Percentiles rank a stretch among this genome's conserved stretches.
Conservation (phyloP, 2,113 vertebrate species). For the Hystrix brachyura region DNA sequence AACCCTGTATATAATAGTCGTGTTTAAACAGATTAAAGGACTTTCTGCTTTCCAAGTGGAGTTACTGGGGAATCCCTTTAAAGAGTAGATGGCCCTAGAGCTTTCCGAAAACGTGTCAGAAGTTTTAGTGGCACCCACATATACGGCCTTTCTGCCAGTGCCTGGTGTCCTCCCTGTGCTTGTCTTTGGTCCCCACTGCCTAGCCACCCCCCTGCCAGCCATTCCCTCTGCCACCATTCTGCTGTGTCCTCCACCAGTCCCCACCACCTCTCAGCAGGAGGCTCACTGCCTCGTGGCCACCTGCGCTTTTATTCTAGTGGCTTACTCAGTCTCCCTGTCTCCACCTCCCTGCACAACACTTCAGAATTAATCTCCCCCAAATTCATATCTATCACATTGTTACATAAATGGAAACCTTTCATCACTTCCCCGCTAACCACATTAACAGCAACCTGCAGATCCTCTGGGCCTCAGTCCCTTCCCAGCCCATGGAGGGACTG, state of each 20-base stretch:
- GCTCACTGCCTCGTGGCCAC: background rate
- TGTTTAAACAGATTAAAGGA: background rate
- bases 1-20: background rate
- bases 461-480: background rate
- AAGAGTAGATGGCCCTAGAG: background rate
- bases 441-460: background rate
- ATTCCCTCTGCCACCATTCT: background rate
- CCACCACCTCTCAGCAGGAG: background rate
- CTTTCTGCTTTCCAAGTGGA: slow-evolving; percentile 18
- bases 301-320: background rate
- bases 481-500: background rate
- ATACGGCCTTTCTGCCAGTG: background rate
- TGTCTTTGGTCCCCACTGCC: background rate
- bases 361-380: slow-evolving; percentile 61
- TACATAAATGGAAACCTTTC: slow-evolving; percentile 31
- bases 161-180: background rate
- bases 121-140: background rate
- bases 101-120: background rate
- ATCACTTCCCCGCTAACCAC: background rate
- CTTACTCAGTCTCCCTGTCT: background rate
- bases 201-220: background rate
- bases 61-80: background rate
- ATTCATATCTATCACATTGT: slow-evolving; percentile 53
- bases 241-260: background rate
- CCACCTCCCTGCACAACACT: background rate